Evolutionary conservation across 1,140 invertebrate genomes (phyloP), one percentile per base, ranked within the genome.

Genomic region (Drosophila pseudoobscura): DNA sequence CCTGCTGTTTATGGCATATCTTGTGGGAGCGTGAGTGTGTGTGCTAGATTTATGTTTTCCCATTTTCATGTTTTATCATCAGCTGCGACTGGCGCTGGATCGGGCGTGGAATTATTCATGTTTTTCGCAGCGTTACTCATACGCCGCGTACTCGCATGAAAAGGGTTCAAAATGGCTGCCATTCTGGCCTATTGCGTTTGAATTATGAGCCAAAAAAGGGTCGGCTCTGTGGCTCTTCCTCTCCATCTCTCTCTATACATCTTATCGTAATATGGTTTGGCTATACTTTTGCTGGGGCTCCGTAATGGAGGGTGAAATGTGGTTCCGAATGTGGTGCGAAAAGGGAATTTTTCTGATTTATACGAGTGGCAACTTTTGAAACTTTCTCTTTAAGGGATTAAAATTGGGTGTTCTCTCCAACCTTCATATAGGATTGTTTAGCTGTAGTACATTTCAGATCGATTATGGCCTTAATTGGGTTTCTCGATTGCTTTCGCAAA

Each of bases 41-140:
- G 43, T 20, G 52, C 75, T 69, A 72, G 82, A 87, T 87, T 87
- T 87, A 87, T 87, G 82, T 88, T 71, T 75, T 65, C 64, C 83
- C 82, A 87, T 88, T 87, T 87, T 87, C 82, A 47, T 87, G 82
- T 88, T 87, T 87, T 87, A 87, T 87, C 82, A 88, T 87, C 82
- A 87, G 78, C 75, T 87, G 83, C 70, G 47, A 47, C 64, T 45
- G 66, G 29, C 9, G 17, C 29, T 52, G 26, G 31, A 35, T 75
- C 52, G 59, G 83, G 11, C n/a, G 39, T 70, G 64, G 72, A 88
- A 87, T 87, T 87, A 87, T 87, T 87, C 83, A 87, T 87, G 82
- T 77, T 66, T 63, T 64, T 72, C 50, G 70, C 50, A 58, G 65
- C 70, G 83, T 87, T 88, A 82, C 82, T 87, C 78, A 87, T 87